Conservation (phyloP, 2,797 vertebrate species). For the Poeciliopsis presidionis region DNA sequence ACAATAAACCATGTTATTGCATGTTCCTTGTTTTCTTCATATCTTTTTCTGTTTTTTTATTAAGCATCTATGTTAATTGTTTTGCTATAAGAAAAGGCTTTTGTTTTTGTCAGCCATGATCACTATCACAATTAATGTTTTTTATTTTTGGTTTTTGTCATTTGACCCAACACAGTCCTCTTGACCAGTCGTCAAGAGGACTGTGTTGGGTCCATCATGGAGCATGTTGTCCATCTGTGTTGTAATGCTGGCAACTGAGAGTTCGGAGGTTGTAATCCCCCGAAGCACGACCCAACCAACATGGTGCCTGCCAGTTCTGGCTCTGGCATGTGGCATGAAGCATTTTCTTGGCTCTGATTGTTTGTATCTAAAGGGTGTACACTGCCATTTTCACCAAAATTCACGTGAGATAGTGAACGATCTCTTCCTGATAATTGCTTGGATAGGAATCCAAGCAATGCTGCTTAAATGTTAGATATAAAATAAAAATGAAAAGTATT, state of each 20-base stretch:
- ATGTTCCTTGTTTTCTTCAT: background rate
- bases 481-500: background rate
- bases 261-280: constrained; percentile 70
- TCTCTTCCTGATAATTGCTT: background rate
- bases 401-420: constrained; percentile 11
- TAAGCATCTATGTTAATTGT: background rate
- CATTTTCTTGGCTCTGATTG: constrained; percentile 67
- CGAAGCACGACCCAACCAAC: constrained; percentile 65
- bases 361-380: constrained; percentile 53
- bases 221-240: constrained; percentile 71
- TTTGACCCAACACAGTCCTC: constrained; percentile 29
- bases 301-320: constrained; percentile 68
- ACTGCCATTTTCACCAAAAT: constrained; percentile 31
- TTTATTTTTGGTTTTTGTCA: background rate
- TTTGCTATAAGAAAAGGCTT: background rate
- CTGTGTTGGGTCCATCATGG: constrained; percentile 56
- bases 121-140: background rate
- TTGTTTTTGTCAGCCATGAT: background rate
- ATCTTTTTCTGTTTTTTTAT: background rate
- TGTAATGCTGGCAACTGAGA: constrained; percentile 65
- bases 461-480: background rate
- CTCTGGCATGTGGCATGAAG: constrained; percentile 62
- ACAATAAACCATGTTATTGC: background rate
- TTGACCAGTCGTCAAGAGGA: constrained; percentile 49
- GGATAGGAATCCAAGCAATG: background rate